A percentile compares a stretch with the other conserved stretches of the same genome.
phyloP scores from a whole-genome alignment of 2,113 vertebrate genomes.

The Oreochromis niloticus region DNA sequence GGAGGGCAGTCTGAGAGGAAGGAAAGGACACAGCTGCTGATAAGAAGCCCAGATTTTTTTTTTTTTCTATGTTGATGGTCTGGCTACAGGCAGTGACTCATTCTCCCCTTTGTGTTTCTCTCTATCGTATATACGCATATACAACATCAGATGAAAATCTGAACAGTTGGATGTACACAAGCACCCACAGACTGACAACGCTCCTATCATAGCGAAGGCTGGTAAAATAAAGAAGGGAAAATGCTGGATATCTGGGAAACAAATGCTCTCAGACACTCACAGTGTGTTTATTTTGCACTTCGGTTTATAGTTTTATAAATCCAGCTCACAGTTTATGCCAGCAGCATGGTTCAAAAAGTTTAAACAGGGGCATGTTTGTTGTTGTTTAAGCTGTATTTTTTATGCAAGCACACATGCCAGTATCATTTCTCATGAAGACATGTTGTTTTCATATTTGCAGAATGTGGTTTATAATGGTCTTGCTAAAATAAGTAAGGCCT shows the following conservation, averaged over 20 bases:
- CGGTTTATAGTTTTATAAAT: neutral
- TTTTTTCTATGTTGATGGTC: conserved; percentile 55
- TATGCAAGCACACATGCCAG: neutral
- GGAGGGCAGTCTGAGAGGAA: conserved; percentile 65
- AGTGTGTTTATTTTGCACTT: neutral
- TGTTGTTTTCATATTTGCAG: neutral
- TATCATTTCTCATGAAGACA: neutral
- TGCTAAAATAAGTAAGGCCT: neutral
- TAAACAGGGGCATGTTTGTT: neutral
- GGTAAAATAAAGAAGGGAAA: neutral
- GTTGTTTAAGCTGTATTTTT: neutral
- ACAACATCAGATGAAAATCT: conserved; percentile 23
- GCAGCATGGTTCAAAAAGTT: neutral
- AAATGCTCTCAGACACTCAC: neutral
- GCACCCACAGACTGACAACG: neutral
- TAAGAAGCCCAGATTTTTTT: conserved; percentile 60
- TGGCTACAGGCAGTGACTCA: conserved; percentile 51
- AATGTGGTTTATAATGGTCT: neutral
- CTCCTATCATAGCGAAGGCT: neutral
- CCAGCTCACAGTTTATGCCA: neutral
- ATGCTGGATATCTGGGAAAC: neutral
- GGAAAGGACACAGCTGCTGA: conserved; percentile 68
- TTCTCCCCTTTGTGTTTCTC: conserved; percentile 24
- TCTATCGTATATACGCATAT: conserved; percentile 32
- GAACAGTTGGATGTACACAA: neutral